phyloP scores from a whole-genome alignment of 2,797 vertebrate species.

The Macropus fuliginosus region DNA sequence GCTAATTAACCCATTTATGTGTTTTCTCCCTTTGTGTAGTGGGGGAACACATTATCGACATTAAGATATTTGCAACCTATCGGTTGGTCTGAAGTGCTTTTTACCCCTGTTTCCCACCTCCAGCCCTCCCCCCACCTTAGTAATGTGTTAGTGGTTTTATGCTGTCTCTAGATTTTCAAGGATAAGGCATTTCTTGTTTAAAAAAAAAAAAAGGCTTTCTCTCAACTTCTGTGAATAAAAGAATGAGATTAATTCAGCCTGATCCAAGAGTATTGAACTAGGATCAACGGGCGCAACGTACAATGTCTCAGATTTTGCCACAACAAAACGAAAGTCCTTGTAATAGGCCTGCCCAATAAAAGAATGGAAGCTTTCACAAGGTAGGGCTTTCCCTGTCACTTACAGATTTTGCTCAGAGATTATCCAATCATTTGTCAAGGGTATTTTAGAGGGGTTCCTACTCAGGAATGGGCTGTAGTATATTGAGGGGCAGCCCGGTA shows the following conservation, averaged over 20 bases:
- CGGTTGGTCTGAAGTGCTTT: constrained; percentile 18
- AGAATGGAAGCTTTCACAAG: neutral
- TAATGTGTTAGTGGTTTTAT: neutral
- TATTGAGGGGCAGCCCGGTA: neutral
- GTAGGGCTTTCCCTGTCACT: neutral
- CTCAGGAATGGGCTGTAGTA: neutral
- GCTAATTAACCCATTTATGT: constrained; percentile 86
- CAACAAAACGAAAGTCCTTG: neutral
- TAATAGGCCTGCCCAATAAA: neutral
- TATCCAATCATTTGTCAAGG: constrained; percentile 53
- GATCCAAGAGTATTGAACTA: neutral
- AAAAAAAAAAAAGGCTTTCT: neutral
- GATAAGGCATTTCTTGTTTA: constrained; percentile 36
- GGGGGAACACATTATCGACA: constrained; percentile 60
- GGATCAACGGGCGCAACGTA: neutral
- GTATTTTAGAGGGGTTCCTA: constrained; percentile 27
- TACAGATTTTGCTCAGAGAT: neutral
- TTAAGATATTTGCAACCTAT: constrained; percentile 70
- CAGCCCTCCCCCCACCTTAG: neutral
- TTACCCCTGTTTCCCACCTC: neutral
- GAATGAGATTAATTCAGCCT: neutral
- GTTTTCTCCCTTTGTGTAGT: constrained; percentile 80
- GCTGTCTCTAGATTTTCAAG: neutral
- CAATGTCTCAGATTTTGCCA: neutral
- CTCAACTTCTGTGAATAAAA: neutral